Evolutionary conservation across 2,113 vertebrate species (phyloP).

Genomic region (Aptenodytes patagonicus): DNA sequence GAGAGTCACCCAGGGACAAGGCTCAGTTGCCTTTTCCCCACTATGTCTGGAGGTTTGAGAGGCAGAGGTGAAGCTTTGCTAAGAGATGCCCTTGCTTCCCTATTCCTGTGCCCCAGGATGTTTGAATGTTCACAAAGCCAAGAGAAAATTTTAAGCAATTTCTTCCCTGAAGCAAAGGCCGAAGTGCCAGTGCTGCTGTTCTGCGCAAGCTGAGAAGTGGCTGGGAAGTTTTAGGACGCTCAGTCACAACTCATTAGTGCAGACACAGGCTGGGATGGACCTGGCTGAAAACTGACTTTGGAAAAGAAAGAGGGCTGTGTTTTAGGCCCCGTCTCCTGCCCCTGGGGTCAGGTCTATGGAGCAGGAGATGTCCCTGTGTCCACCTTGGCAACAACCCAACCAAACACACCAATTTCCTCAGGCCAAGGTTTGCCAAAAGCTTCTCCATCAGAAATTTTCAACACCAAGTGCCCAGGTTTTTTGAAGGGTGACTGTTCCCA

Average conservation of each 20-base stretch:
- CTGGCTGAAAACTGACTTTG: neutral
- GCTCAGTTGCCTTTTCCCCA: neutral
- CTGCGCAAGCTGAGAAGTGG: neutral
- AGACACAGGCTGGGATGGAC: neutral
- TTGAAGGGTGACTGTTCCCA: neutral
- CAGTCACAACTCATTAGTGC: neutral
- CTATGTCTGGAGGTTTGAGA: neutral
- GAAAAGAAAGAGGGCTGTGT: neutral
- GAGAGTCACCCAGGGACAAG: neutral
- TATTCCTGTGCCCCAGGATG: neutral
- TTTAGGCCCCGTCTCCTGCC: neutral
- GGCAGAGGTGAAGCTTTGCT: neutral
- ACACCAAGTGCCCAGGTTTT: neutral
- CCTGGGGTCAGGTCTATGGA: neutral
- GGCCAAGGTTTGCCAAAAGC: neutral
- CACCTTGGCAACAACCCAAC: neutral
- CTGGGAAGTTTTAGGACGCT: neutral
- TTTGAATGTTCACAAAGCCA: neutral
- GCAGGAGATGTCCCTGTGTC: neutral
- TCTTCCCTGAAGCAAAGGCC: neutral
- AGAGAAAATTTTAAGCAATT: neutral
- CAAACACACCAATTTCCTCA: neutral
- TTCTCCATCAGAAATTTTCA: neutral
- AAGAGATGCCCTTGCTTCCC: neutral
- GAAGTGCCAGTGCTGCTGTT: neutral